Evolutionary conservation across 2,113 vertebrate species (phyloP).

Genomic region (Trochalopteron elliotii): DNA sequence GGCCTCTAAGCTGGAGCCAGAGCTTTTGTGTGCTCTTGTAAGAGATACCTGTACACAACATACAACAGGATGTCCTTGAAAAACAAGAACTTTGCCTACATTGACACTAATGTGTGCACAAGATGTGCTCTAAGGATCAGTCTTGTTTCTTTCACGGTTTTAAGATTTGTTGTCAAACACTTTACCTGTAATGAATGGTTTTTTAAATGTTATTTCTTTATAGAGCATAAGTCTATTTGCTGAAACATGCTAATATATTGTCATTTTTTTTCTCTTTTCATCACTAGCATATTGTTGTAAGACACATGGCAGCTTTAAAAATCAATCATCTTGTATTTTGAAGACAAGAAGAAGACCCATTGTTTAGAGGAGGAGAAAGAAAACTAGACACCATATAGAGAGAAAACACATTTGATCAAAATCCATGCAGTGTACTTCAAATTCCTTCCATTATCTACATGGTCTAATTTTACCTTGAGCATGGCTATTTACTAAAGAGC

Average conservation of each 20-base stretch:
- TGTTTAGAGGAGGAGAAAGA: neutral
- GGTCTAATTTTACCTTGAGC: neutral
- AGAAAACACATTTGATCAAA: neutral
- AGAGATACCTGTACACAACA: neutral
- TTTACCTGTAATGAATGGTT: neutral
- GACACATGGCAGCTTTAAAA: neutral
- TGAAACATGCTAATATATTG: neutral
- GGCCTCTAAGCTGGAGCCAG: neutral
- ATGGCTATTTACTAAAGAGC: neutral
- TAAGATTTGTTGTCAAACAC: neutral
- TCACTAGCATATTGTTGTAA: neutral
- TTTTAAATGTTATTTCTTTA: neutral
- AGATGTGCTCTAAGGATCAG: neutral
- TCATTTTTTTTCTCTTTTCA: neutral
- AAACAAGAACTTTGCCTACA: neutral
- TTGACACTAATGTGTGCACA: neutral
- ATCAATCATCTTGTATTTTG: neutral
- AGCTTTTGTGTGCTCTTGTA: neutral
- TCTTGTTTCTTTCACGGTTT: neutral
- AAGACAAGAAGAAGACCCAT: neutral
- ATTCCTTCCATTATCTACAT: neutral
- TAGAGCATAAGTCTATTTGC: neutral
- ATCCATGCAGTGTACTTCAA: neutral
- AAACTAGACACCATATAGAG: neutral
- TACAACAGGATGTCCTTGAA: neutral